These are phyloP conservation scores for Chymomyza costata DNA, from an alignment of 1,140 invertebrate species.

Conservation along the genomic window DNA sequence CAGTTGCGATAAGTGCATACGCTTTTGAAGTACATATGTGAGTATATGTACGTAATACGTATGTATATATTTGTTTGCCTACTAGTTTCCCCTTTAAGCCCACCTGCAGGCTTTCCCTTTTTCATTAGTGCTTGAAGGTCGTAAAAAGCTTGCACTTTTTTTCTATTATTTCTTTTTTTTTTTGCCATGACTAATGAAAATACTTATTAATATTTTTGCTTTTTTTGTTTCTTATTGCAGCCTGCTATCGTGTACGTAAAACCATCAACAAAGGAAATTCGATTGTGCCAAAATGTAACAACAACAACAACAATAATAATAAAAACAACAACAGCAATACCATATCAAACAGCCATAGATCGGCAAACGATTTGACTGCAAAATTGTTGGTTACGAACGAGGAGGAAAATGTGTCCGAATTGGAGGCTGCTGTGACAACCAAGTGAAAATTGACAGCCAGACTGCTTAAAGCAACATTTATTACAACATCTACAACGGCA, in stretches of 20 bases:
- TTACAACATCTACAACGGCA: conserved; percentile 45
- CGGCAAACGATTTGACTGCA: too few relatives aligned
- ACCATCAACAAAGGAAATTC: conserved; percentile 14
- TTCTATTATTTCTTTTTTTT: conserved; percentile 16
- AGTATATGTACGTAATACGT: conserved; percentile 10
- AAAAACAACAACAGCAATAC: conserved; percentile 4
- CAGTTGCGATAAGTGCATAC: too few relatives aligned
- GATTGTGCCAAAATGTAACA: conserved; percentile 37
- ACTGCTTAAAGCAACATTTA: too few relatives aligned
- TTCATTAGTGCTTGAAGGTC: conserved; percentile 46
- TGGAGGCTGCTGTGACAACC: conserved; percentile 4
- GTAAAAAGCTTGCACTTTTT: conserved; percentile 38
- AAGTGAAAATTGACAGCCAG: neutral
- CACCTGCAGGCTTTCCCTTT: conserved; percentile 53
- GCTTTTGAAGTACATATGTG: too few relatives aligned
- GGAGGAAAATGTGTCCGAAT: conserved; percentile 32
- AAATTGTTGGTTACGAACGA: too few relatives aligned
- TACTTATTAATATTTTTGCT: too few relatives aligned
- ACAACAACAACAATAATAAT: conserved; percentile 3
- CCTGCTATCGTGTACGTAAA: conserved; percentile 29
- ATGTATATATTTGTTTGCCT: too few relatives aligned
- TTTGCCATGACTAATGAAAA: conserved; percentile 24
- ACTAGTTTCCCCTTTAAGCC: conserved; percentile 2
- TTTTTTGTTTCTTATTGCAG: conserved; percentile 27
- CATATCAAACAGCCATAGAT: too few relatives aligned